phyloP scores from a whole-genome alignment of 2,113 vertebrate species.

The Saccopteryx leptura region DNA sequence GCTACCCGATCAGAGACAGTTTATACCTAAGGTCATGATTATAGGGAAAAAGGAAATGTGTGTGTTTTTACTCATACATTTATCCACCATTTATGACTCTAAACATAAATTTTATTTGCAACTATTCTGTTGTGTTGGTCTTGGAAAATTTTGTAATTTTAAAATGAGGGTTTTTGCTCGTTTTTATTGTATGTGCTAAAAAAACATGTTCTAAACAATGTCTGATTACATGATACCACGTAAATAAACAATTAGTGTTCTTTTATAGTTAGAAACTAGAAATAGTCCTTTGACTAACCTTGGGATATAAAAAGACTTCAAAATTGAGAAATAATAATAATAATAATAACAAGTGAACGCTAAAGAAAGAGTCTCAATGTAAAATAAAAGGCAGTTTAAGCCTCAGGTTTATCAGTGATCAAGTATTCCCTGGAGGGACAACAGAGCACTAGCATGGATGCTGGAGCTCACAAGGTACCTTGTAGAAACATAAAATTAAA shows the following conservation, averaged over 20 bases:
- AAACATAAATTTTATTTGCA: slow-evolving; percentile 60
- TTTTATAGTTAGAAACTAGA: slow-evolving; percentile 42
- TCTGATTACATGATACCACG: neutral
- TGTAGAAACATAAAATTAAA: neutral
- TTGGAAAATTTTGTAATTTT: slow-evolving; percentile 46
- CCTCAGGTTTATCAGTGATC: neutral
- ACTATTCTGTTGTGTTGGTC: neutral
- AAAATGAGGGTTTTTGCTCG: slow-evolving; percentile 37
- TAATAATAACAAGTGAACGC: neutral
- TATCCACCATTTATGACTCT: slow-evolving; percentile 48
- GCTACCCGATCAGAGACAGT: too few relatives aligned
- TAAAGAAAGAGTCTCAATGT: neutral
- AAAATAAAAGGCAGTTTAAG: neutral
- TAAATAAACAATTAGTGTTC: neutral
- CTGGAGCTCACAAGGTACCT: neutral
- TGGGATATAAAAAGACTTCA: neutral
- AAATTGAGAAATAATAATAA: slow-evolving; percentile 36
- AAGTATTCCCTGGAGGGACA: neutral
- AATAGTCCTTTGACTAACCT: neutral
- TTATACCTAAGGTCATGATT: too few relatives aligned
- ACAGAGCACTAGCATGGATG: neutral
- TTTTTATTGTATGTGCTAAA: slow-evolving; percentile 36
- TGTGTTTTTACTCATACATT: slow-evolving; percentile 58
- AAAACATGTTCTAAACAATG: slow-evolving; percentile 9
- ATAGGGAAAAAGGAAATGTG: neutral